Percentiles rank a stretch among this genome's conserved stretches.
Conservation (phyloP, 1,140 invertebrate genomes). For the Drosophila ambigua region DNA sequence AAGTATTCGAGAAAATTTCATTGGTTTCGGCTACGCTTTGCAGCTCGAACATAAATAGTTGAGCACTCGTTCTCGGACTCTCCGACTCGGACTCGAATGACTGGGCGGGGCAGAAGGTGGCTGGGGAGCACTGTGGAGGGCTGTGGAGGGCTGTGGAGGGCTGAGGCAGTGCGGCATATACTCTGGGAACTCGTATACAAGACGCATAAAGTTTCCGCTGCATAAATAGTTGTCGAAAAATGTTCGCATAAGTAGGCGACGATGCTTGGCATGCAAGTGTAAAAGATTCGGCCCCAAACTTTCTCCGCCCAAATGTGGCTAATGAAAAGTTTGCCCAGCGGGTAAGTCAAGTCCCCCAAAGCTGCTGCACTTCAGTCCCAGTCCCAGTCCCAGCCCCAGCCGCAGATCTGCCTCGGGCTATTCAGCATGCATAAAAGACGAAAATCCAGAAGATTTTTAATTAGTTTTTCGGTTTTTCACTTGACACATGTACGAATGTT, state of each 20-base stretch:
- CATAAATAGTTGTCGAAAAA: constrained; percentile 75
- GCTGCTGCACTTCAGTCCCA: constrained; percentile 14
- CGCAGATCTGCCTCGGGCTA: neutral
- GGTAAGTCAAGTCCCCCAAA: constrained; percentile 25
- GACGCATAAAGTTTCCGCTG: constrained; percentile 58
- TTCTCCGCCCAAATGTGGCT: constrained; percentile 49
- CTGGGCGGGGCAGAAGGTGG: constrained; percentile 15
- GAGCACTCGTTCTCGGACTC: constrained; percentile 42
- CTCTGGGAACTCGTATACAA: no score
- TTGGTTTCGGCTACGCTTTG: constrained; percentile 78
- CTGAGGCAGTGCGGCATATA: constrained; percentile 19
- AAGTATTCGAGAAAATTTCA: constrained; percentile 79
- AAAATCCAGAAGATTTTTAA: constrained; percentile 53
- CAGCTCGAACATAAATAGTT: constrained; percentile 74
- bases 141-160: neutral
- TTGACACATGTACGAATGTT: constrained; percentile 8
- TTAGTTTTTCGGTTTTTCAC: constrained; percentile 37
- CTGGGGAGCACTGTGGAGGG: no score
- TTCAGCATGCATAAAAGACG: constrained; percentile 44
- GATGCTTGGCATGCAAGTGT: constrained; percentile 71
- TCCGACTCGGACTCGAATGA: constrained; percentile 32
- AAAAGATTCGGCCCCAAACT: constrained; percentile 64
- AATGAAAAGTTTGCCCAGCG: constrained; percentile 62
- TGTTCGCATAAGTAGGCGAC: constrained; percentile 69
- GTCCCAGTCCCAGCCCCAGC: neutral